Conservation (phyloP, 2,888 invertebrate species). For the Pocota personata region DNA sequence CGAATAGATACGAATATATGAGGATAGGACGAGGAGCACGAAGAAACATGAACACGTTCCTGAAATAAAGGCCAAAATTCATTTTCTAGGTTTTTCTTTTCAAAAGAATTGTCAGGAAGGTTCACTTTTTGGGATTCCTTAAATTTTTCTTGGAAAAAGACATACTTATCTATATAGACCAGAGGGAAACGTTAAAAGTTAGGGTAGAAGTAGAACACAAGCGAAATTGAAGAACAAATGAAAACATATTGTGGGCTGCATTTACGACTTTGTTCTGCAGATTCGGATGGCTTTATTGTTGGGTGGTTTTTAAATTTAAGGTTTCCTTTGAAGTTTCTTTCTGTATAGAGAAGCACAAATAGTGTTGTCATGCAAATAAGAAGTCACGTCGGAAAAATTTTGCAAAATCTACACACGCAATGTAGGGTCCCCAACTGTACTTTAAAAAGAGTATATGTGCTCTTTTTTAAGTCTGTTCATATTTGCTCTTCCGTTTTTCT, state of each 20-base stretch:
- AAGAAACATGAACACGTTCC: not conserved
- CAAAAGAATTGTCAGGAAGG: not conserved
- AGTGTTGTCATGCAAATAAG: not conserved
- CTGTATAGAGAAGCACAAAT: not conserved
- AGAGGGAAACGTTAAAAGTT: not conserved
- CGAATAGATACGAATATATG: not conserved
- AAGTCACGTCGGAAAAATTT: not conserved
- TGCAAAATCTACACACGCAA: not conserved
- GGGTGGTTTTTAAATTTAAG: not conserved
- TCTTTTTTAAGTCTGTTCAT: too few species aligned
- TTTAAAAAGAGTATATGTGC: too few species aligned
- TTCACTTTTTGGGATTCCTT: not conserved
- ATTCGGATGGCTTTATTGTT: not conserved
- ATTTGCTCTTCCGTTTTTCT: too few species aligned
- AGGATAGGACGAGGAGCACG: not conserved
- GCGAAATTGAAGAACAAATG: not conserved
- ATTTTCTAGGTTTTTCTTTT: not conserved
- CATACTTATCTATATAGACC: not conserved
- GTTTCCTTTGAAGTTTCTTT: not conserved
- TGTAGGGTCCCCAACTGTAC: too few species aligned
- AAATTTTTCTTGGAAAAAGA: not conserved
- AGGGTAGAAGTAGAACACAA: not conserved
- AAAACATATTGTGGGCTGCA: slow-evolving; percentile 5
- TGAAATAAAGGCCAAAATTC: not conserved
- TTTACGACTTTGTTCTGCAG: slow-evolving; percentile 1